Base-by-base conservation (phyloP, 2,888 invertebrate genomes). In the Dicyrtomina minuta region DNA sequence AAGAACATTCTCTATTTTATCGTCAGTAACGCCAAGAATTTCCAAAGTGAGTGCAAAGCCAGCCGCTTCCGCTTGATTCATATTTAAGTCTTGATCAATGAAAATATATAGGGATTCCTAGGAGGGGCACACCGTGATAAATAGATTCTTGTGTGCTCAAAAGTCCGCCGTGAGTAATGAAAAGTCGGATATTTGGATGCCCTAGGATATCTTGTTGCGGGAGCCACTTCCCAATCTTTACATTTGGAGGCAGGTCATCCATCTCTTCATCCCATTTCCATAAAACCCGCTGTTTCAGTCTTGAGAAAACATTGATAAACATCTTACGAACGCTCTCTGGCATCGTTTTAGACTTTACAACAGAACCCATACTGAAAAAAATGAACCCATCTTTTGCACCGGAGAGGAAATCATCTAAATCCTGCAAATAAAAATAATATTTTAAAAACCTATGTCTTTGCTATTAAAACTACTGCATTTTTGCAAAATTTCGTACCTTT, bases 341-440 rank as follows among this genome's bases (percentile, higher is more conserved):
- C 90, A 92, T 91, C 77, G 89, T 90, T 24, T 88, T 87, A 0
- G 91, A 90, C 77, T 88, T 87, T 0, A 92, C 90, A 1, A 91
- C 90, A 0, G 92, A 91, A 0, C 92, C 92, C 90, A 92, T 91
- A 44, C 91, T 91, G 12, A 92, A 90, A 81, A 89, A 92, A 69
- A 92, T 88, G 80, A 92, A 92, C 2, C 92, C 92, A 39, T 88
- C 82, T 26, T 84, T 79, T 0, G 90, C 87, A 62, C 85, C 85
- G 75, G 51, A 61, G 39, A 74, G 59, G 61, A 74, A 74, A 12
- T 70, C 70, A 8, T 74, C 71, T 53, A 75, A 65, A 22, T 74
- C 74, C 75, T 75, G 26, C 13, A 46, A 53, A 12, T 24, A 58
- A 22, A 55, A 46, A 3, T 6, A 20, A 33, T 33, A 3, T 33